Percentiles rank a stretch among this genome's conserved stretches.
Evolutionary conservation across 2,888 invertebrate genomes (phyloP).

Genomic region (Herminia tarsipennalis): DNA sequence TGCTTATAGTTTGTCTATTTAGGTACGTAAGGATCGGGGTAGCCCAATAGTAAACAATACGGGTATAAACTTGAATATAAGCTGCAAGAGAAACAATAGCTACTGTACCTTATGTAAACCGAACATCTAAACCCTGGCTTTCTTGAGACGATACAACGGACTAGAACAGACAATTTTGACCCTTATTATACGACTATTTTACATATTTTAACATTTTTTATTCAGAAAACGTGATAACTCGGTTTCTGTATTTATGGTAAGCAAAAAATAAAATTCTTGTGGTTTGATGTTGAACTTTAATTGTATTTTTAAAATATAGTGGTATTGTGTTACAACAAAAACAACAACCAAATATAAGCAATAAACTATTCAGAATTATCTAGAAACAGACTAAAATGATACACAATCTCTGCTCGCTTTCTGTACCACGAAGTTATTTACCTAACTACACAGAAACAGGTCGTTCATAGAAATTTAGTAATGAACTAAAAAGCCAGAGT

Average conservation of each 20-base stretch:
- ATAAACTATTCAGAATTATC: not conserved
- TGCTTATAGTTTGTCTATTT: not conserved
- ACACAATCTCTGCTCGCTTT: not conserved
- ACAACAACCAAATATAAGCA: not conserved
- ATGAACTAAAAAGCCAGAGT: slow-evolving; percentile 27
- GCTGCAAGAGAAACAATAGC: slow-evolving; percentile 1
- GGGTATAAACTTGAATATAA: not conserved
- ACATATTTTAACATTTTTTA: slow-evolving; percentile 3
- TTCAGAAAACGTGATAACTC: too few relatives aligned
- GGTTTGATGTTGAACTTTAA: too few relatives aligned
- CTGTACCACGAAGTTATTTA: not conserved
- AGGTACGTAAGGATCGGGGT: not conserved
- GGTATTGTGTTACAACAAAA: too few relatives aligned
- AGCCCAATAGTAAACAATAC: not conserved
- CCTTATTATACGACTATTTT: slow-evolving; percentile 3
- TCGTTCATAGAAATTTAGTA: slow-evolving; percentile 19
- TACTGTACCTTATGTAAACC: slow-evolving; percentile 4
- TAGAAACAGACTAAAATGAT: not conserved
- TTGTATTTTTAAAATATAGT: too few relatives aligned
- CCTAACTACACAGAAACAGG: slow-evolving; percentile 15
- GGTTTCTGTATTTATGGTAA: too few relatives aligned
- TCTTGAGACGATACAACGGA: not conserved
- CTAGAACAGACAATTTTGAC: not conserved
- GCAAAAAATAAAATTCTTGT: too few relatives aligned
- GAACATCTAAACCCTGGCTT: slow-evolving; percentile 4